Percentiles rank a stretch among this genome's conserved stretches.
Conservation (phyloP, 2,888 invertebrate species). For the Lamproptera curius region DNA sequence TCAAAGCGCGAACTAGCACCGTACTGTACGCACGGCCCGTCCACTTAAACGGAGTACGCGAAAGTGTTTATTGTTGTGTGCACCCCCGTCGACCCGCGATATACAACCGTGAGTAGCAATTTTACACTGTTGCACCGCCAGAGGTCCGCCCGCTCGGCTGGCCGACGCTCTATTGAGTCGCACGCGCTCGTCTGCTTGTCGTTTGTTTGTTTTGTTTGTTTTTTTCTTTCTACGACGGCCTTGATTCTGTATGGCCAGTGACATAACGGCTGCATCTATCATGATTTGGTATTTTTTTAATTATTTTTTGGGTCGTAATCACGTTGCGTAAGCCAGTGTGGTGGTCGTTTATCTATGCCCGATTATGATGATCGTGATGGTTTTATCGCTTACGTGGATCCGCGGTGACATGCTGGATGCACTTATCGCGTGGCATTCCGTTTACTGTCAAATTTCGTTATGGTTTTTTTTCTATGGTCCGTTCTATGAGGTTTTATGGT, state of each 20-base stretch:
- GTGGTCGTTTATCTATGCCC: conserved; percentile 2
- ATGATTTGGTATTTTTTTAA: not conserved
- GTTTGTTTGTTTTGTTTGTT: too few species aligned
- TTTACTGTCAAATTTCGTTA: not conserved
- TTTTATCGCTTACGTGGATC: conserved; percentile 15
- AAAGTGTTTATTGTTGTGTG: conserved; percentile 48
- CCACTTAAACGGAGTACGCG: conserved; percentile 34
- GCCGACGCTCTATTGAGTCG: too few species aligned
- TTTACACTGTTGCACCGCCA: conserved; percentile 24
- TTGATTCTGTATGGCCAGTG: conserved; percentile 13
- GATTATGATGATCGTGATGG: conserved; percentile 7
- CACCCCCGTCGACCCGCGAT: conserved; percentile 31
- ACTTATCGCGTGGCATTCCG: conserved; percentile 7
- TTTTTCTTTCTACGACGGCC: not conserved
- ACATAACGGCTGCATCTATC: conserved; percentile 13
- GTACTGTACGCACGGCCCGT: conserved; percentile 50
- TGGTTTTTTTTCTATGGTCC: too few species aligned
- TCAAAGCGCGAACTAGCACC: conserved; percentile 53
- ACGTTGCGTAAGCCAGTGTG: too few species aligned
- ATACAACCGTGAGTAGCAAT: conserved; percentile 51
- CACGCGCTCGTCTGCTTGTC: too few species aligned
- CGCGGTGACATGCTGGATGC: conserved; percentile 3
- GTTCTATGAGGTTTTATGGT: too few species aligned
- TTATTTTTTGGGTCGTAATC: too few species aligned
- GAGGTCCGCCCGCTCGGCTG: too few species aligned